Conservation (phyloP, 2,888 invertebrate species). For the Anticlea derivata region DNA sequence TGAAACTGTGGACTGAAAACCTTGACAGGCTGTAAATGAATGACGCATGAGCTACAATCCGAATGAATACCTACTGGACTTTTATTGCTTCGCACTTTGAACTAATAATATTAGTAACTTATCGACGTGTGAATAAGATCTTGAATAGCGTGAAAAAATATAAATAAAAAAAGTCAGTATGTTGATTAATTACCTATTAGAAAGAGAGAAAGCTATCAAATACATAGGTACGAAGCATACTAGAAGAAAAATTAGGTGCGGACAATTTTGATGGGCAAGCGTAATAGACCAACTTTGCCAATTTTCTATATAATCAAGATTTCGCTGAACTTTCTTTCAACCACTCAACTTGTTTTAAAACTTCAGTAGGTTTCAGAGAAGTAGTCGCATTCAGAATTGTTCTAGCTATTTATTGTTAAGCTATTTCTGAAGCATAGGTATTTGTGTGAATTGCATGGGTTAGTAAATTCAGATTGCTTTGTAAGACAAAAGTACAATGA, state of each 20-base stretch:
- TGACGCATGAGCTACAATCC: constrained; percentile 22
- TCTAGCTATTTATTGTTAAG: no score
- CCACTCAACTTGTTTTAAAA: constrained; percentile 32
- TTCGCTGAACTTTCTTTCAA: constrained; percentile 41
- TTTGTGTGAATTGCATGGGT: no score
- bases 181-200: no score
- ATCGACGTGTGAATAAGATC: background rate
- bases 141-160: background rate
- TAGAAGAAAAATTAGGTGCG: constrained; percentile 1
- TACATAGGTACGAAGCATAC: background rate
- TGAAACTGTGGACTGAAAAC: constrained; percentile 23
- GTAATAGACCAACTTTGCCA: constrained; percentile 46
- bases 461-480: no score
- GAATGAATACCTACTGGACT: constrained; percentile 9
- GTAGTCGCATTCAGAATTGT: no score
- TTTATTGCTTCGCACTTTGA: constrained; percentile 24
- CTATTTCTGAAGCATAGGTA: no score
- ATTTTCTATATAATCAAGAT: constrained; percentile 51
- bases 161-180: no score
- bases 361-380: constrained; percentile 12
- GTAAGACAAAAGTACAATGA: background rate
- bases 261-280: no score
- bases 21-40: constrained; percentile 27
- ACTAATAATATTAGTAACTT: constrained; percentile 13
- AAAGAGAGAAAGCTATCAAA: no score